phyloP scores from a whole-genome alignment of 2,888 invertebrate species.

The Hanleya hanleyi region DNA sequence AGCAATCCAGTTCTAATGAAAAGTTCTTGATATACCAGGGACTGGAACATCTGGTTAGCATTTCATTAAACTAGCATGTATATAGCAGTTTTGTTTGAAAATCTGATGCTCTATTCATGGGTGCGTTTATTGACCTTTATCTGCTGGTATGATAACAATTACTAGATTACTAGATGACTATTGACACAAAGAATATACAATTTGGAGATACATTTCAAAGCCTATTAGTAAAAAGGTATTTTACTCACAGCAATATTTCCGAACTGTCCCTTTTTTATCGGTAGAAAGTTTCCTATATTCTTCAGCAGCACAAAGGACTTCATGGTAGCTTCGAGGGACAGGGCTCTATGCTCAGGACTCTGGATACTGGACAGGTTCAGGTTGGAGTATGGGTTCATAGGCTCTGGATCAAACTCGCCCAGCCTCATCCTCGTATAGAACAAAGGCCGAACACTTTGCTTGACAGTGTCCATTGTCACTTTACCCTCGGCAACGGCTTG shows the following conservation, averaged over 20 bases:
- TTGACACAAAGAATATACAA: no score
- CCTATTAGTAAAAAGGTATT: neutral
- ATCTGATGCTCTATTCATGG: no score
- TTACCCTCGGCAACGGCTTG: neutral
- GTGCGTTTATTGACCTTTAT: no score
- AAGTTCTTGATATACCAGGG: no score
- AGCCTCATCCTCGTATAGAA: slow-evolving; percentile 28
- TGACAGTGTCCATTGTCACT: neutral
- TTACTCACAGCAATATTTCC: slow-evolving; percentile 40
- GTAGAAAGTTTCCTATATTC: slow-evolving; percentile 33
- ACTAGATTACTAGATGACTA: no score
- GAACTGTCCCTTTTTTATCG: slow-evolving; percentile 19
- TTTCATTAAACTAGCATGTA: no score
- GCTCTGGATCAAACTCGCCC: slow-evolving; percentile 27
- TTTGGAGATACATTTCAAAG: no score
- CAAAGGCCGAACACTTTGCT: slow-evolving; percentile 4
- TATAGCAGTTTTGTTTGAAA: no score
- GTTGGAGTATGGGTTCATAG: slow-evolving; percentile 20
- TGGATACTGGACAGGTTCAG: slow-evolving; percentile 23
- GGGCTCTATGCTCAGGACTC: slow-evolving; percentile 35
- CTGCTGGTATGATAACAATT: no score
- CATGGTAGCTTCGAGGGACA: slow-evolving; percentile 39
- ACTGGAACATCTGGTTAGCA: no score
- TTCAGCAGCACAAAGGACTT: slow-evolving; percentile 47
- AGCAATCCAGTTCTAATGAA: no score